Evolutionary conservation across 2,888 invertebrate genomes (phyloP).

Genomic region (Monopis laevigella): DNA sequence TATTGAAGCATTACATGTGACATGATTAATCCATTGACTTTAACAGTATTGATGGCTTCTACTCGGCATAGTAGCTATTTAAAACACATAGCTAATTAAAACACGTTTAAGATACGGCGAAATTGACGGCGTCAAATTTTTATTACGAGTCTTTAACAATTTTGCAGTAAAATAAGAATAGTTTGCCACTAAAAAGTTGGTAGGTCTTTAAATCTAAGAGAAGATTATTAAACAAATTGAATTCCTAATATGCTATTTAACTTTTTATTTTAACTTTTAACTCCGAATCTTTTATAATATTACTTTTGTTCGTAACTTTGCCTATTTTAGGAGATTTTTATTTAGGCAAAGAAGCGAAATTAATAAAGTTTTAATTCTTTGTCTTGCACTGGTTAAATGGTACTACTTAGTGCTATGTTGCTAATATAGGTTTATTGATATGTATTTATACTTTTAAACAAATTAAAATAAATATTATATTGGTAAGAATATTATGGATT

Average conservation of each 20-base stretch:
- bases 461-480: no score
- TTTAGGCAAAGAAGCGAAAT: not conserved
- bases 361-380: no score
- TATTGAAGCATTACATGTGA: no score
- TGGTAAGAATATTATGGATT: no score
- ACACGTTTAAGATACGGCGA: not conserved
- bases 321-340: slow-evolving; percentile 34
- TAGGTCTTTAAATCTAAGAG: slow-evolving; percentile 19
- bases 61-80: no score
- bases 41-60: no score
- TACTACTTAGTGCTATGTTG: not conserved
- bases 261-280: no score
- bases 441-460: no score
- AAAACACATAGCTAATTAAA: no score
- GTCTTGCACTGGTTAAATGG: not conserved
- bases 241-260: slow-evolving; percentile 57
- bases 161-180: not conserved
- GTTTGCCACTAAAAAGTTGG: not conserved
- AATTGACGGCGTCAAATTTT: not conserved
- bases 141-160: not conserved
- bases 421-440: no score
- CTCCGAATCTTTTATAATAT: slow-evolving; percentile 36
- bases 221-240: slow-evolving; percentile 47
- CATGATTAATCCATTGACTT: no score
- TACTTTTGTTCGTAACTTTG: slow-evolving; percentile 47